Conservation (phyloP, 2,113 vertebrate genomes). For the Pangasianodon hypophthalmus region DNA sequence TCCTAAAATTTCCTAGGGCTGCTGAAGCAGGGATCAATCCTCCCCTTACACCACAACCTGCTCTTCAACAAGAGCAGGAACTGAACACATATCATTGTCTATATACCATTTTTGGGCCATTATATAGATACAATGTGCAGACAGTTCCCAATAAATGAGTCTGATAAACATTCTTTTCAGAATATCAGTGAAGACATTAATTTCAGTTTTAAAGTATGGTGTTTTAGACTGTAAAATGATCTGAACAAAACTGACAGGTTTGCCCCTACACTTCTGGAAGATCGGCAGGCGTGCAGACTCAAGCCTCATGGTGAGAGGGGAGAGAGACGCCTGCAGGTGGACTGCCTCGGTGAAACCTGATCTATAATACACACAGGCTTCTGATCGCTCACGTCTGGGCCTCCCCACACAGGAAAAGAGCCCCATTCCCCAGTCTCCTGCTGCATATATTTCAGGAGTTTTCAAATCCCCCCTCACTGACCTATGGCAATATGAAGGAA, state of each 20-base stretch:
- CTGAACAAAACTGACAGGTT: background rate
- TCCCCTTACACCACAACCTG: background rate
- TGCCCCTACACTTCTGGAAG: background rate
- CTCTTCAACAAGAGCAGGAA: background rate
- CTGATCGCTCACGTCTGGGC: constrained; percentile 52
- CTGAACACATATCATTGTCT: background rate
- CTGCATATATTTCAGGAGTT: constrained; percentile 52
- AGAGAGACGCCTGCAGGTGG: constrained; percentile 53
- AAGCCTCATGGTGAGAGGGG: constrained; percentile 23
- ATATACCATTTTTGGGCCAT: background rate
- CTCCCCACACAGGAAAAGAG: constrained; percentile 49
- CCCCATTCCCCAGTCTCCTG: constrained; percentile 47
- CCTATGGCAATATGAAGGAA: constrained; percentile 24
- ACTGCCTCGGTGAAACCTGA: constrained; percentile 53
- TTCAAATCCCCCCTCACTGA: constrained; percentile 50
- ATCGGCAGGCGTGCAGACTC: constrained; percentile 13
- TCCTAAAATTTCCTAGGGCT: too few species aligned
- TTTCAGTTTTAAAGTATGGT: background rate
- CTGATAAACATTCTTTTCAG: background rate
- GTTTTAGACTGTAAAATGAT: background rate
- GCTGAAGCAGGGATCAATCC: too few species aligned
- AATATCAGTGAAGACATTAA: background rate
- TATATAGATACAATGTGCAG: background rate
- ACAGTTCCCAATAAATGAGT: background rate
- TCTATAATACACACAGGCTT: constrained; percentile 49